These are phyloP conservation scores for Drosophila sulfurigaster DNA, from an alignment of 1,140 invertebrate genomes.

Conservation along the genomic window DNA sequence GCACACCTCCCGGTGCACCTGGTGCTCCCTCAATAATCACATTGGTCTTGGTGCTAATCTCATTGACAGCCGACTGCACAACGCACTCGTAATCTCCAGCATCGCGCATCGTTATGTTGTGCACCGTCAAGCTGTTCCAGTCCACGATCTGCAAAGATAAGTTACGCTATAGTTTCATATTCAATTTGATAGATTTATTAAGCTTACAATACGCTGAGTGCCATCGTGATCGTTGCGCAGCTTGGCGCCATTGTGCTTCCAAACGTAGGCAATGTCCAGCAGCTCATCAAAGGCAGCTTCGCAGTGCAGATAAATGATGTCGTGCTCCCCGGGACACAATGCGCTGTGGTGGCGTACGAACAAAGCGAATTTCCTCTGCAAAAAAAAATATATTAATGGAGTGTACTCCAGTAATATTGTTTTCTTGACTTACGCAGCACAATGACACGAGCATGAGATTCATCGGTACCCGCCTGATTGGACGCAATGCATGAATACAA, in stretches of 20 bases:
- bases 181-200: not conserved
- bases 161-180: not conserved
- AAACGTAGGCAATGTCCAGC: constrained; percentile 95
- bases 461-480: constrained; percentile 93
- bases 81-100: constrained; percentile 95
- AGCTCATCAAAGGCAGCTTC: constrained; percentile 92
- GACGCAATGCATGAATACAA: constrained; percentile 95
- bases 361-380: constrained; percentile 89
- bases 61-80: constrained; percentile 94
- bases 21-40: constrained; percentile 93
- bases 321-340: constrained; percentile 89
- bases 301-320: constrained; percentile 91
- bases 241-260: constrained; percentile 94
- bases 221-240: constrained; percentile 89
- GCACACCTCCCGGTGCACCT: constrained; percentile 92
- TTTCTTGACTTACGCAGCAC: constrained; percentile 90
- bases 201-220: constrained; percentile 85
- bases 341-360: constrained; percentile 88
- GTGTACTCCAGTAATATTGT: not conserved
- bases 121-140: constrained; percentile 91
- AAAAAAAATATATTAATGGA: not conserved
- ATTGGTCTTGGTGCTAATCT: constrained; percentile 89
- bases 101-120: constrained; percentile 93
- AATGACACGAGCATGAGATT: constrained; percentile 92
- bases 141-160: constrained; percentile 86